These are phyloP conservation scores for Pelobates fuscus DNA, from an alignment of 2,113 vertebrate genomes.

Conservation along the genomic window DNA sequence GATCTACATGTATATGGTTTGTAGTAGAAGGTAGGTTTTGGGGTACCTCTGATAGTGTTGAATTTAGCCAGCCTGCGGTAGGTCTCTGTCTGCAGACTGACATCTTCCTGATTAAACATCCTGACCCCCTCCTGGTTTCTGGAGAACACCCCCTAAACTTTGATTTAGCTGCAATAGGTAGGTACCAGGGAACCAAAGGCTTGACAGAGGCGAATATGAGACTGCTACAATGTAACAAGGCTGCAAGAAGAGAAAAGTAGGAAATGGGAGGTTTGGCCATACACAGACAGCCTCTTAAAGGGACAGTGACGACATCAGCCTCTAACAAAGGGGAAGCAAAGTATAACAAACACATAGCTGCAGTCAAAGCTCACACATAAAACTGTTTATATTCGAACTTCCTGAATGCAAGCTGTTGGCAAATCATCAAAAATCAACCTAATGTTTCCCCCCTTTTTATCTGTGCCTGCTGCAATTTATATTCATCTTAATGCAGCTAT, in stretches of 20 bases:
- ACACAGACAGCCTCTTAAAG: not conserved
- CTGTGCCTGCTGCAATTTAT: too few relatives aligned
- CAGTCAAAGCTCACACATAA: too few relatives aligned
- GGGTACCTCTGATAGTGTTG: slow-evolving; percentile 22
- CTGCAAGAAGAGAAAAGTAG: not conserved
- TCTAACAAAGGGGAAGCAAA: not conserved
- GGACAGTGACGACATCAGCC: not conserved
- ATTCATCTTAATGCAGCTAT: too few relatives aligned
- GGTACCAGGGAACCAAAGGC: too few relatives aligned
- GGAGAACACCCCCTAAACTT: not conserved
- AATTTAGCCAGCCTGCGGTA: slow-evolving; percentile 9
- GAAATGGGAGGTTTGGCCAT: not conserved
- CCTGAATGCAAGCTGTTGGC: too few relatives aligned
- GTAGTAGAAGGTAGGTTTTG: too few relatives aligned
- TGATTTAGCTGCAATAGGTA: not conserved
- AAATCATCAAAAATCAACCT: too few relatives aligned
- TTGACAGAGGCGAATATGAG: too few relatives aligned
- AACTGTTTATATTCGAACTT: too few relatives aligned
- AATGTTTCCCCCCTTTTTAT: too few relatives aligned
- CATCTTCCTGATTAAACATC: slow-evolving; percentile 1
- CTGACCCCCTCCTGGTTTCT: not conserved
- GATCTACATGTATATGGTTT: too few relatives aligned
- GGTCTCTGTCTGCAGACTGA: slow-evolving; percentile 6
- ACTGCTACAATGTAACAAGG: not conserved
- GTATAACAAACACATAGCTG: too few relatives aligned